Conservation (phyloP, 2,797 vertebrate species). For the Eulemur mongoz region DNA sequence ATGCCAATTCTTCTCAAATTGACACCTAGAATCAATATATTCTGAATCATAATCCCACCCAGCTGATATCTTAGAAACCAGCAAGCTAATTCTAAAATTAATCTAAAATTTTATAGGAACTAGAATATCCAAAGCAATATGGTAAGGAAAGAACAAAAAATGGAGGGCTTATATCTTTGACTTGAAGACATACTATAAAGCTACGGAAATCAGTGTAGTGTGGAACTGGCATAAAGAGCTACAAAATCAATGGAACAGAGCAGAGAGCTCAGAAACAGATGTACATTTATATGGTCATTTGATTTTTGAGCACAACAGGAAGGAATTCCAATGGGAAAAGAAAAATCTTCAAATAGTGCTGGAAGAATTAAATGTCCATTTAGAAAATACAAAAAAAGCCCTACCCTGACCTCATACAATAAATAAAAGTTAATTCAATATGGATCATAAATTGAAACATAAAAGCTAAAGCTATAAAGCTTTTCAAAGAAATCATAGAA, state of each 20-base stretch:
- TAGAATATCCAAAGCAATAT: not conserved
- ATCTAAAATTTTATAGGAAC: not conserved
- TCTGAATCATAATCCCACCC: not conserved
- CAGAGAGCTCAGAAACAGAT: not conserved
- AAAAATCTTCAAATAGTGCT: not conserved
- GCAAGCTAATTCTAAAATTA: not conserved
- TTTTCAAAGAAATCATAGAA: not conserved
- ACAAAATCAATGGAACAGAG: not conserved
- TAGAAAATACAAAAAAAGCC: not conserved
- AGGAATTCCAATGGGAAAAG: not conserved
- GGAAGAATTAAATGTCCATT: not conserved
- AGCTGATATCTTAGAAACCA: not conserved
- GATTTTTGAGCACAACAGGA: not conserved
- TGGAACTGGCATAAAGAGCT: not conserved
- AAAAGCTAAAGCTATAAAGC: slow-evolving; percentile 15
- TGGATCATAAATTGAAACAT: not conserved
- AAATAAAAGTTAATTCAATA: slow-evolving; percentile 22
- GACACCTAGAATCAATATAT: not conserved
- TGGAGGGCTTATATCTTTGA: not conserved
- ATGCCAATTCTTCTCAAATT: slow-evolving; percentile 8
- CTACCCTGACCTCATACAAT: not conserved
- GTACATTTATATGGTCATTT: not conserved
- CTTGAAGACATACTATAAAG: not conserved
- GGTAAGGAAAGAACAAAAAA: not conserved
- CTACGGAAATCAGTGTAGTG: not conserved